Evolutionary conservation across 2,113 vertebrate genomes (phyloP).

Genomic region (Elephas maximus): DNA sequence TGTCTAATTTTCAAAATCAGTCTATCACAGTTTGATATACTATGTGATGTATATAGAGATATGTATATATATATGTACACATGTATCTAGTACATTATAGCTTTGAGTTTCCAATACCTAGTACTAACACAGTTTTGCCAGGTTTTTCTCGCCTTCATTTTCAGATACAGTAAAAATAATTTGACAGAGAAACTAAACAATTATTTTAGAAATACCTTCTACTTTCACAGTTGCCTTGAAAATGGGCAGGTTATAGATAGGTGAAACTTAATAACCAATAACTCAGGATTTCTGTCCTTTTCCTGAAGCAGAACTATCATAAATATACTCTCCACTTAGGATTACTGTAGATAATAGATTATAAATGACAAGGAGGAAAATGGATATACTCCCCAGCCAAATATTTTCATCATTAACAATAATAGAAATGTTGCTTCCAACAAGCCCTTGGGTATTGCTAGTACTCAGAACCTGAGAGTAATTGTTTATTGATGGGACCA

Average conservation of each 20-base stretch:
- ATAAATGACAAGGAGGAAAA: slow-evolving; percentile 75
- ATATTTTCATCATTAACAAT: slow-evolving; percentile 76
- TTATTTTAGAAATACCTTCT: slow-evolving; percentile 40
- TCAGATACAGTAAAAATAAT: slow-evolving; percentile 66
- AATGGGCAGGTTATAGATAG: slow-evolving; percentile 60
- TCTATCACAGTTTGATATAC: background rate
- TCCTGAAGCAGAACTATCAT: slow-evolving; percentile 65
- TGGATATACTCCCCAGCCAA: slow-evolving; percentile 72
- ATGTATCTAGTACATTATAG: background rate
- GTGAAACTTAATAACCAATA: slow-evolving; percentile 75
- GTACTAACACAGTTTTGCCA: slow-evolving; percentile 56
- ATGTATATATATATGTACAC: background rate
- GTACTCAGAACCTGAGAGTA: slow-evolving; percentile 60
- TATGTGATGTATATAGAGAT: background rate
- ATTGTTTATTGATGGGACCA: slow-evolving; percentile 61
- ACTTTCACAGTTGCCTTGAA: slow-evolving; percentile 64
- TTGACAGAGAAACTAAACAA: slow-evolving; percentile 56
- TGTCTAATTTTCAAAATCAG: slow-evolving; percentile 49
- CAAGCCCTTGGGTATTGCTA: slow-evolving; percentile 59
- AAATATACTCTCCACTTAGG: slow-evolving; percentile 68
- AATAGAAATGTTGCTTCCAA: slow-evolving; percentile 77
- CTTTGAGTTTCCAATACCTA: slow-evolving; percentile 29
- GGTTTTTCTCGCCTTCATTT: slow-evolving; percentile 56
- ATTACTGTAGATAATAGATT: slow-evolving; percentile 53
- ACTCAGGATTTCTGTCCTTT: slow-evolving; percentile 68